Percentiles rank a stretch among this genome's conserved stretches.
Conservation (phyloP, 2,113 vertebrate genomes). For the Anguilla rostrata region DNA sequence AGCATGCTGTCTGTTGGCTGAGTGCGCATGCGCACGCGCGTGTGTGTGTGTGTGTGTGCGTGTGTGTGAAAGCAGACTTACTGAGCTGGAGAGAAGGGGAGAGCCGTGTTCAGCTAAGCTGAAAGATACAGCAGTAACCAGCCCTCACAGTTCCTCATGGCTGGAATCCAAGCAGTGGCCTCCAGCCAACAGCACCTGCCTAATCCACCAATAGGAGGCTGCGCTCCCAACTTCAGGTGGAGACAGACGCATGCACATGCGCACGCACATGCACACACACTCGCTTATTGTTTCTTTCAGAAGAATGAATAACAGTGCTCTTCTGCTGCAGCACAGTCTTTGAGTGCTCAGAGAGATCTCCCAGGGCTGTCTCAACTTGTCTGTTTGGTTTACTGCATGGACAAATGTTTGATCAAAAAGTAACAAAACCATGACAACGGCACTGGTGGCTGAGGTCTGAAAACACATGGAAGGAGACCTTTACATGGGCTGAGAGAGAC, state of each 20-base stretch:
- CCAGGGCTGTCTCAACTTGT: background rate
- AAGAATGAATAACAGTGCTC: background rate
- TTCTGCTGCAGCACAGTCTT: background rate
- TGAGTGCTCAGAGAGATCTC: background rate
- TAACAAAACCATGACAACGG: background rate
- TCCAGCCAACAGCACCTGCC: slow-evolving; percentile 62
- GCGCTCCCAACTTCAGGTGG: slow-evolving; percentile 22
- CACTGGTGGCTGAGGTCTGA: background rate
- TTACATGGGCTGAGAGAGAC: background rate
- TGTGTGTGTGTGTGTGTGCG: slow-evolving; percentile 45
- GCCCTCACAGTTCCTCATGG: slow-evolving; percentile 61
- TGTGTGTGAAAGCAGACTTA: background rate
- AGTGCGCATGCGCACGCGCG: background rate
- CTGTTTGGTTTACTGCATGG: background rate
- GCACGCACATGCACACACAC: background rate
- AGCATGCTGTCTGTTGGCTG: slow-evolving; percentile 14
- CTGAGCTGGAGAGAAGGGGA: background rate
- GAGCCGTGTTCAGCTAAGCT: slow-evolving; percentile 20
- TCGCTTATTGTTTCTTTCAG: background rate
- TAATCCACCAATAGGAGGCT: slow-evolving; percentile 39
- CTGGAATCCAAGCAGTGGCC: slow-evolving; percentile 58
- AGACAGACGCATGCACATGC: slow-evolving; percentile 19
- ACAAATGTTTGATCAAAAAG: background rate
- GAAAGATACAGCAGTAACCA: slow-evolving; percentile 53
- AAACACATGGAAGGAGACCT: background rate